Conservation (phyloP, 2,888 invertebrate species). For the Atherix ibis region DNA sequence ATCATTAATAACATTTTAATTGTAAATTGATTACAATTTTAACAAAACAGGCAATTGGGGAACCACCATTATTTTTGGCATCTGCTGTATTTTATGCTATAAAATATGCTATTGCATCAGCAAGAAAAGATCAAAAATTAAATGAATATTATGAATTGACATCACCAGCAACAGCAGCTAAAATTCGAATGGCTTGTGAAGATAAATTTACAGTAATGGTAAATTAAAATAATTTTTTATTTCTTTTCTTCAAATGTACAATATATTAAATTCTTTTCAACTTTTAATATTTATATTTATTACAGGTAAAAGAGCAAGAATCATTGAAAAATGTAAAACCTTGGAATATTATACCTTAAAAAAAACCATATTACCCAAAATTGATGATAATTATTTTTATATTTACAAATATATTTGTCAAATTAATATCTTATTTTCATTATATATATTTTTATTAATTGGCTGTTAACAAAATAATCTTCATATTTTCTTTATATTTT, state of each 20-base stretch:
- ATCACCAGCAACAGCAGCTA: conserved; percentile 76
- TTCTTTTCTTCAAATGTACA: not conserved
- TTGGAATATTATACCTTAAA: too few species aligned
- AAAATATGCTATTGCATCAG: conserved; percentile 68
- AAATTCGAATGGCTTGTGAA: conserved; percentile 77
- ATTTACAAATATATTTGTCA: too few species aligned
- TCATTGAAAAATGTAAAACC: too few species aligned
- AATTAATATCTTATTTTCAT: too few species aligned
- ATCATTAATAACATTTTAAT: not conserved
- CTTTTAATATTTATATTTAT: too few species aligned
- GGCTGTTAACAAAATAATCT: too few species aligned
- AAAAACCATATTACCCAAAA: too few species aligned
- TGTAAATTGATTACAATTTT: not conserved
- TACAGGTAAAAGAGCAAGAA: too few species aligned
- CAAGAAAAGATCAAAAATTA: conserved; percentile 53
- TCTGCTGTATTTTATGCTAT: conserved; percentile 82
- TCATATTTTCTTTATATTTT: too few species aligned
- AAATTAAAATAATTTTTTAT: conserved; percentile 11
- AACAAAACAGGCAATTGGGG: conserved; percentile 68
- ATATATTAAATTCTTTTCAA: not conserved
- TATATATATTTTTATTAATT: too few species aligned
- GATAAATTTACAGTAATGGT: conserved; percentile 72
- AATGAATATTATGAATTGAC: conserved; percentile 46
- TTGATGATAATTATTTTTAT: too few species aligned
- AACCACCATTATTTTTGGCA: conserved; percentile 85